Base-by-base conservation (phyloP, 1,140 invertebrate species). In the Littorina saxatilis region DNA sequence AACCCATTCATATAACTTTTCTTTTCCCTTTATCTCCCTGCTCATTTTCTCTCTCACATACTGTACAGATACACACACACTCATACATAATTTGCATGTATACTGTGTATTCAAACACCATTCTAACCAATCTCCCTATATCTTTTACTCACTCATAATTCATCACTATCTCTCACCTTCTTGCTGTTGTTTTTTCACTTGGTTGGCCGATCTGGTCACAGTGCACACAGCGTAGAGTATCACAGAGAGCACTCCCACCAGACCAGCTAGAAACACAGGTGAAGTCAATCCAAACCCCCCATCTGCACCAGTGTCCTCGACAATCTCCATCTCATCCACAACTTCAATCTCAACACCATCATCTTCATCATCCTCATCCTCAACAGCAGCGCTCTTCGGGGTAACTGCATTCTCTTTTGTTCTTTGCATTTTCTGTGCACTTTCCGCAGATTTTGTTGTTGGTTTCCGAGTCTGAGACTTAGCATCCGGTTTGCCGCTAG, bases 311-410 rank as follows among this genome's bases (percentile, higher is more conserved):
- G 43, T 66, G 29, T 70, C 47, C 20, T 72, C 63, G 13, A 66
- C 35, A 47, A 72, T 23, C 27, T 80, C 50, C 43, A 80, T 70
- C 1, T 70, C 68, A 68, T 80, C 68, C 23, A 50, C 50, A 27
- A 72, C 63, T 43, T 80, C 63, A 11, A 70, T 70, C 32, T 70
- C 63, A 23, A 80, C 63, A 11, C 63, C 78, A 80, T 72, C 78
- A 52, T 70, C 61, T 43, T 70, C 61, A 50, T 79, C 63, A 23
- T 79, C 68, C 27, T 70, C 43, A 80, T 50, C 58, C 32, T 47
- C n/a, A 43, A 20, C 4, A 23, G 27, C 40, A 1, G 39, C 68
- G 29, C n/a, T n/a, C n/a, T 58, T 37, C 39, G 27, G 35, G 23
- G 7, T 52, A 2, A 37, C 50, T 15, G 15, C 55, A 58, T 4